Evolutionary conservation across 2,113 vertebrate genomes (phyloP), one percentile per base, ranked within the genome.

Genomic region (Centrocercus urophasianus): DNA sequence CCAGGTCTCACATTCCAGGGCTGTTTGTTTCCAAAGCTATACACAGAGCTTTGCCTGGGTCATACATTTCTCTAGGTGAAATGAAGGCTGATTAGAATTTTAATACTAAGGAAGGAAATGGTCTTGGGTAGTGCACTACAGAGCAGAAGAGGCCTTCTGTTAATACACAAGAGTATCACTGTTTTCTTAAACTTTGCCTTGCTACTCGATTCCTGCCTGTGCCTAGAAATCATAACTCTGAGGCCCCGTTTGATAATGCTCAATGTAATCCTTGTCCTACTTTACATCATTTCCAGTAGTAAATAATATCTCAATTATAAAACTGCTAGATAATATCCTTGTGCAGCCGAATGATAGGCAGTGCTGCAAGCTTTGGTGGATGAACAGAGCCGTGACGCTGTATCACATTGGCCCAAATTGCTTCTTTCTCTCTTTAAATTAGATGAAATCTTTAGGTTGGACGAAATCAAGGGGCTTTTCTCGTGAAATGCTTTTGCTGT

Each of bases 51-150:
- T 69, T 47, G 73, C 21, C 32, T 71, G 52, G 67, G 63, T 71
- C 73, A 34, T 90, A 72, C n/a, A 70, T 96, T 93, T 89, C 71
- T 88, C 75, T 71, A 88, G 92, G 85, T 94, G 78, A 89, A 81
- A 80, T 85, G 88, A 88, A 89, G 61, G 90, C 90, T 90, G 93
- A 86, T 90, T 83, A 80, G 61, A 93, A 94, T 95, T 86, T 95
- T 83, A 95, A 92, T 94, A 84, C 80, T 87, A 84, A 71, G 95
- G 95, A 93, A 96, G 95, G 96, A 96, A 96, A 77, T 91, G 57
- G 93, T 81, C 57, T 74, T 93, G 95, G 94, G 86, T 69, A 70
- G 78, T 9, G 21, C 83, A 52, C 56, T 50, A 15, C 28, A 7
- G 93, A 90, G 94, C 93, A 95, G 74, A 95, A 93, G 59, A 77